Evolutionary conservation across 2,113 vertebrate genomes (phyloP), one percentile per base, ranked within the genome.

Genomic region (Genyomyrus donnyi): DNA sequence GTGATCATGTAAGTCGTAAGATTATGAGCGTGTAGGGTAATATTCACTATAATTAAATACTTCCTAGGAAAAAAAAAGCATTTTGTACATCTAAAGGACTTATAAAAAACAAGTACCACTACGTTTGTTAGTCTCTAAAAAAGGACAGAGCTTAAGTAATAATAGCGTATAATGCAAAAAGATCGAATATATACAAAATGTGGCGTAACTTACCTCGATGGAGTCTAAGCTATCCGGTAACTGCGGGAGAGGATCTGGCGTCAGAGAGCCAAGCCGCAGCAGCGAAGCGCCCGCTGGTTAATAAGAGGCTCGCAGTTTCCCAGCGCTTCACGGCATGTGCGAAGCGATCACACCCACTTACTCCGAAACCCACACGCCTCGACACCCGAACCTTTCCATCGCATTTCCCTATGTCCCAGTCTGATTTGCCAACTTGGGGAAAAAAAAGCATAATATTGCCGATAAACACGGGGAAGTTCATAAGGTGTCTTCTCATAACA

Each of bases 301-400:
- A 50, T 66, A 46, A 56, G 50, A 58, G 27, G 11, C 31, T 19
- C 49, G 27, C 46, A 42, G 52, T 58, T 70, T 31, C 27, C 62
- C 35, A 15, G 46, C 48, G 56, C 84, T 52, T 66, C 84, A 4
- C n/a, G 45, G 39, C 58, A 62, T 90, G 62, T 50, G 53, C 84
- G 21, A 49, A 10, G 58, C 62, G 85, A 42, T 87, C 89, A 90
- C 85, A 90, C 84, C 89, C 85, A 53, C 89, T 87, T 21, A 8
- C 58, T 42, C 39, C 10, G n/a, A 27, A 13, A 77, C 88, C 15
- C 66, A 50, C 15, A 50, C 42, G 4, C 84, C 10, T 70, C 27
- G 62, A 31, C 27, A 70, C n/a, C 27, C n/a, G 46, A 27, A 86
- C 77, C 77, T 83, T 45, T 45, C 5, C 31, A 39, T 13, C 17